Evolutionary conservation across 2,797 vertebrate genomes (phyloP).

Genomic region (Myotis planiceps): DNA sequence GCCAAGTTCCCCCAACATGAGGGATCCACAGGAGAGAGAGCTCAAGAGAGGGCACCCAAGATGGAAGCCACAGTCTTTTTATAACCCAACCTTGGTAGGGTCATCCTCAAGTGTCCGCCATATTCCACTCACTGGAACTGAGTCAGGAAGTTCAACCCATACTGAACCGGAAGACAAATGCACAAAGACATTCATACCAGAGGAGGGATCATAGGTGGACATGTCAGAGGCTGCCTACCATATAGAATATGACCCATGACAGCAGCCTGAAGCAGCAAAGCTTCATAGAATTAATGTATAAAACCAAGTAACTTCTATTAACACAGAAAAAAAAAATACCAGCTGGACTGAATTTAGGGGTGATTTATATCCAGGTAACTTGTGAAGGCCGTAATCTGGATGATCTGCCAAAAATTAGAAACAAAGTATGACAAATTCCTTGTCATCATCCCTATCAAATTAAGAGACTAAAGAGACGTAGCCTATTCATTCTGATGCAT

Average conservation of each 20-base stretch:
- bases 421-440: slow-evolving; percentile 43
- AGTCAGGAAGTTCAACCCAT: background rate
- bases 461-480: slow-evolving; percentile 57
- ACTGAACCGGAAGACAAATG: background rate
- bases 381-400: background rate
- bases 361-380: slow-evolving; percentile 42
- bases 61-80: background rate
- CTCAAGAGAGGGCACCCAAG: background rate
- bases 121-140: background rate
- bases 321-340: background rate
- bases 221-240: background rate
- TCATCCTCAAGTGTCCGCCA: background rate
- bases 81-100: background rate
- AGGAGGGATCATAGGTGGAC: too few relatives aligned
- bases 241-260: fast-evolving
- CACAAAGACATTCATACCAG: background rate
- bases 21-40: background rate
- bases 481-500: background rate
- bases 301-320: background rate
- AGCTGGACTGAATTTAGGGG: background rate
- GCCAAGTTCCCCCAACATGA: background rate
- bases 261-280: background rate
- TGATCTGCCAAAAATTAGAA: slow-evolving; percentile 29
- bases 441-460: slow-evolving; percentile 57
- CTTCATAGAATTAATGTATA: background rate